Conservation (phyloP, 2,888 invertebrate genomes). For the Amblyjoppa proteus region DNA sequence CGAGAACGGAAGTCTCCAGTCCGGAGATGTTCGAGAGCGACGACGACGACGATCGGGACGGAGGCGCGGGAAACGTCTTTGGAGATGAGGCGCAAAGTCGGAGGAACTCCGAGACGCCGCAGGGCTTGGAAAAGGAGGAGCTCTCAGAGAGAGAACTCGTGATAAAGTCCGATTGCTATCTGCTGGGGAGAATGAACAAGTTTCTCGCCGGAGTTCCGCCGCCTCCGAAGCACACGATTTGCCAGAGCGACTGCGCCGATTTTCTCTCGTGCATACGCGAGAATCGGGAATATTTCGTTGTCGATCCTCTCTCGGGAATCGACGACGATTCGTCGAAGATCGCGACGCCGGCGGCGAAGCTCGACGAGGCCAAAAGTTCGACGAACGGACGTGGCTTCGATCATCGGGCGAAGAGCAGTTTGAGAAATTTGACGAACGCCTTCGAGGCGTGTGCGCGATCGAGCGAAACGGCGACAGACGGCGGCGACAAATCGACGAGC, state of each 20-base stretch:
- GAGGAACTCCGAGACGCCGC: neutral
- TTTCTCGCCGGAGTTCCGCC: constrained; percentile 90
- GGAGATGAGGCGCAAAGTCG: neutral
- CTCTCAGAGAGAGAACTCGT: constrained; percentile 77
- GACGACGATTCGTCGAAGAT: constrained; percentile 45
- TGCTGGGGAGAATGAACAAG: constrained; percentile 86
- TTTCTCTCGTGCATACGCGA: constrained; percentile 88
- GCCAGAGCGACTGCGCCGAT: constrained; percentile 89
- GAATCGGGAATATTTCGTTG: constrained; percentile 86
- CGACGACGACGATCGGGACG: constrained; percentile 76
- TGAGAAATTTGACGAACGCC: constrained; percentile 78
- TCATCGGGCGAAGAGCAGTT: constrained; percentile 72
- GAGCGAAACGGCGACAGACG: constrained; percentile 71
- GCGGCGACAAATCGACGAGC: constrained; percentile 5
- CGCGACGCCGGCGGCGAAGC: constrained; percentile 1
- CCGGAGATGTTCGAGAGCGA: constrained; percentile 83
- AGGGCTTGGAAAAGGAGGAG: constrained; percentile 61
- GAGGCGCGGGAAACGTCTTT: neutral
- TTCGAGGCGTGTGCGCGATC: constrained; percentile 79
- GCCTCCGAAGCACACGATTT: constrained; percentile 90
- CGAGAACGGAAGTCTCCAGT: constrained; percentile 73
- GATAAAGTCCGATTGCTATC: constrained; percentile 81
- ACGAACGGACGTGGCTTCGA: constrained; percentile 58
- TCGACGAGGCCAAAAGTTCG: constrained; percentile 17
- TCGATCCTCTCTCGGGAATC: constrained; percentile 54